A percentile compares a stretch with the other conserved stretches of the same genome.
These are phyloP conservation scores for Pangasius macronema DNA, from an alignment of 2,797 vertebrate species.

Conservation along the genomic window DNA sequence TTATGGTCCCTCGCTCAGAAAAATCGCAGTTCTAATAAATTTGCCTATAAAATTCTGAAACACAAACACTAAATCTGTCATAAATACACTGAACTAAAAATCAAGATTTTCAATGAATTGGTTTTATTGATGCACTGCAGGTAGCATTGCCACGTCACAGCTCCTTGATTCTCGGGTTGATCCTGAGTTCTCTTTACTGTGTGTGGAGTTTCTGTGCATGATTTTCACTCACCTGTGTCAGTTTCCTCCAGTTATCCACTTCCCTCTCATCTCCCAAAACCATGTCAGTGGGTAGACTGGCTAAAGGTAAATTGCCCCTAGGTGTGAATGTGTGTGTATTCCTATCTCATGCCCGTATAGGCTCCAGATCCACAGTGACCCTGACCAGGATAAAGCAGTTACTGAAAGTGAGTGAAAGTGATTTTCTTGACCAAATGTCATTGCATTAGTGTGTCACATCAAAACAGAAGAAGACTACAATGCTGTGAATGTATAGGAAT, in stretches of 20 bases:
- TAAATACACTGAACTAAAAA: background rate
- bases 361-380: background rate
- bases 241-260: background rate
- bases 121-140: background rate
- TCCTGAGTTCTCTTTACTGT: background rate
- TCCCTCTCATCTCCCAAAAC: background rate
- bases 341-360: background rate
- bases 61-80: background rate
- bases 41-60: background rate
- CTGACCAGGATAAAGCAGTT: background rate
- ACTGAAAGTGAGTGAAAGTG: background rate
- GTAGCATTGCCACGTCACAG: background rate
- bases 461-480: background rate
- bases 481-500: too few species aligned
- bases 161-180: background rate
- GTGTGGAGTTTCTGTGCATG: background rate
- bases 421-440: background rate
- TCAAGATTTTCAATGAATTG: background rate
- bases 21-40: background rate
- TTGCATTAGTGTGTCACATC: background rate
- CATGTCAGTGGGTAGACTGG: background rate
- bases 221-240: background rate
- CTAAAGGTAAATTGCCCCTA: background rate
- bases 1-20: slow-evolving; percentile 2
- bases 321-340: background rate